Conservation (phyloP, 1,140 invertebrate species). For the Panulirus ornatus region DNA sequence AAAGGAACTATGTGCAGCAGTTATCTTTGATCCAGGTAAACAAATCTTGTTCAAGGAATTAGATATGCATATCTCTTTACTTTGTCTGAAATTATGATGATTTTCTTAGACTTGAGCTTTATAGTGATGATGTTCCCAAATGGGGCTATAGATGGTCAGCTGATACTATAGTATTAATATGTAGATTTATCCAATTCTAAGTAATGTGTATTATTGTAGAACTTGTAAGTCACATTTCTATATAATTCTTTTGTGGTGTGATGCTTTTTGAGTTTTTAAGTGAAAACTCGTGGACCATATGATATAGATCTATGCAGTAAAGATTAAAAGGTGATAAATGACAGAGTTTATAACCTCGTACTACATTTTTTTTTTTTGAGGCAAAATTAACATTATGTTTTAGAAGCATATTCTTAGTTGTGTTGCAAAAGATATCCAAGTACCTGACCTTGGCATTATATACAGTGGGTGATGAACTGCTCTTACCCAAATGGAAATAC, state of each 20-base stretch:
- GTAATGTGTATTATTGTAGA: neutral
- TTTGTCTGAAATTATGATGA: too few relatives aligned
- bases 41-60: too few relatives aligned
- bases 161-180: too few relatives aligned
- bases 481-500: too few relatives aligned
- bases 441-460: neutral
- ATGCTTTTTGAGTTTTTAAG: conserved; percentile 19
- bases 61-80: too few relatives aligned
- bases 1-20: neutral
- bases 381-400: neutral
- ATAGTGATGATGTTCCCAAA: too few relatives aligned
- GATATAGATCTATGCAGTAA: conserved; percentile 64
- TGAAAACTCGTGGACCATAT: conserved; percentile 48
- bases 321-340: conserved; percentile 55
- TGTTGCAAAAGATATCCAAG: too few relatives aligned
- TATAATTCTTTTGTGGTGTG: neutral
- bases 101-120: too few relatives aligned
- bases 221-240: neutral
- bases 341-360: neutral
- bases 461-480: neutral
- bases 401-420: too few relatives aligned
- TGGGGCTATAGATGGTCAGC: too few relatives aligned
- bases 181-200: neutral
- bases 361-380: neutral
- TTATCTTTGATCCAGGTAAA: too few relatives aligned